A percentile compares a stretch with the other conserved stretches of the same genome.
Conservation (phyloP, 2,113 vertebrate genomes). For the Dromaius novaehollandiae region DNA sequence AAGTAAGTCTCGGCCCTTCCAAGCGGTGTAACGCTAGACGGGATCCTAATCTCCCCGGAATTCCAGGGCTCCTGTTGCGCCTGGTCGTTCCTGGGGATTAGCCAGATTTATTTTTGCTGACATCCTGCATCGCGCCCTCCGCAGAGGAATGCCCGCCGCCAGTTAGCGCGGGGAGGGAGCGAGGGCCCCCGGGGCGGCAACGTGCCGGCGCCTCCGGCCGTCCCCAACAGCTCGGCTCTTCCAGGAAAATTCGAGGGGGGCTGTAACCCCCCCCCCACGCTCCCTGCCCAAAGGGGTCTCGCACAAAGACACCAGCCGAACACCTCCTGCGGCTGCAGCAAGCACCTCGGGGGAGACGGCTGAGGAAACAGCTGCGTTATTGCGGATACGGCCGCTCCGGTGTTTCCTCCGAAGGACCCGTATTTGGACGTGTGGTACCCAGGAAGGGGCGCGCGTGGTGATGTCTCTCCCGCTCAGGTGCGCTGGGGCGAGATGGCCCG, state of each 20-base stretch:
- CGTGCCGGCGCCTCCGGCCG: neutral
- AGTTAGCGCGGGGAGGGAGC: neutral
- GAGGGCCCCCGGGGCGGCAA: neutral
- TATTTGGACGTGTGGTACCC: no score
- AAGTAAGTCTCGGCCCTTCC: conserved; percentile 70
- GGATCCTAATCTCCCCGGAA: conserved; percentile 72
- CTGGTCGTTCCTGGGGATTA: conserved; percentile 71
- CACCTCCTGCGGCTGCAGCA: neutral
- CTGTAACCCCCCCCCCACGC: no score
- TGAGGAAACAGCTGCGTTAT: neutral
- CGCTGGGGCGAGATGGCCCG: neutral
- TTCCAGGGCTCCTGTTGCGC: conserved; percentile 76
- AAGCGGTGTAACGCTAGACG: conserved; percentile 70
- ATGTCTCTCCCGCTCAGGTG: no score
- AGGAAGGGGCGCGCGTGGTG: neutral
- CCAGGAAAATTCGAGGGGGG: neutral
- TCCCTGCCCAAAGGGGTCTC: no score
- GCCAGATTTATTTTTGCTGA: conserved; percentile 73
- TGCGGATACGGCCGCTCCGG: accelerated
- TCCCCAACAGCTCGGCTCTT: neutral
- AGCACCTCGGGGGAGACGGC: neutral
- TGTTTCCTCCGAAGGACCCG: neutral
- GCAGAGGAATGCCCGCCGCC: neutral
- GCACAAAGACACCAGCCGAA: accelerated
- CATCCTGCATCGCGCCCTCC: conserved; percentile 46